Evolutionary conservation across 2,797 vertebrate species (phyloP).

Genomic region (Danio kyathit): DNA sequence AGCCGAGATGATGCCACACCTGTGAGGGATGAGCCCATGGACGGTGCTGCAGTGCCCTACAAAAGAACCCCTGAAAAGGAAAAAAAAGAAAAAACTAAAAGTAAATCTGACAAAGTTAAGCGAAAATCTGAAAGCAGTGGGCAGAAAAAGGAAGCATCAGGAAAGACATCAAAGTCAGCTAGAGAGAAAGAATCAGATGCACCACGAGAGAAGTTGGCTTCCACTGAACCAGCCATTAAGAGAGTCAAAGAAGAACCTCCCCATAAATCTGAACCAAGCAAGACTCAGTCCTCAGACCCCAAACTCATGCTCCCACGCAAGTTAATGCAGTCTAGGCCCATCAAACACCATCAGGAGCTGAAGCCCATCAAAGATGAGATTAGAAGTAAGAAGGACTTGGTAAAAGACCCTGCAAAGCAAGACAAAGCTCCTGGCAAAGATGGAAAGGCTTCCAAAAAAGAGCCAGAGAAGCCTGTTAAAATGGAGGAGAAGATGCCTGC

Average conservation of each 20-base stretch:
- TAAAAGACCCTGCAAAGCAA: constrained; percentile 77
- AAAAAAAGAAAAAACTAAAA: constrained; percentile 84
- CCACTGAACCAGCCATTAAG: constrained; percentile 77
- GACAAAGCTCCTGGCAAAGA: constrained; percentile 80
- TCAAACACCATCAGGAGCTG: constrained; percentile 67
- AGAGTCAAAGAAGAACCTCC: constrained; percentile 83
- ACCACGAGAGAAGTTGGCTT: constrained; percentile 78
- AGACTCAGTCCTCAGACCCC: constrained; percentile 74
- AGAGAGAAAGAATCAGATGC: constrained; percentile 75
- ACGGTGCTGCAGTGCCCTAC: constrained; percentile 82
- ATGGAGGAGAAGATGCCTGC: constrained; percentile 69
- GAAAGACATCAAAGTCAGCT: constrained; percentile 66
- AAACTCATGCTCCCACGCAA: constrained; percentile 79
- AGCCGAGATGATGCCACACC: constrained; percentile 94
- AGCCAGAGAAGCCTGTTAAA: constrained; percentile 73
- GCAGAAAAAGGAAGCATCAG: constrained; percentile 71
- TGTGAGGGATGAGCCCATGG: constrained; percentile 96
- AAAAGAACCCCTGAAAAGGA: constrained; percentile 84
- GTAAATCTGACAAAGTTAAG: constrained; percentile 81
- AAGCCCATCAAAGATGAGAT: constrained; percentile 80
- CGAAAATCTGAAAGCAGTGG: constrained; percentile 78
- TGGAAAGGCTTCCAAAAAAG: constrained; percentile 76
- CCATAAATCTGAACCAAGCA: constrained; percentile 77
- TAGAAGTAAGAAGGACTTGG: constrained; percentile 74
- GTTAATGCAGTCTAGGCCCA: constrained; percentile 62